phyloP scores from a whole-genome alignment of 2,888 invertebrate genomes.

The Yponomeuta sedellus region DNA sequence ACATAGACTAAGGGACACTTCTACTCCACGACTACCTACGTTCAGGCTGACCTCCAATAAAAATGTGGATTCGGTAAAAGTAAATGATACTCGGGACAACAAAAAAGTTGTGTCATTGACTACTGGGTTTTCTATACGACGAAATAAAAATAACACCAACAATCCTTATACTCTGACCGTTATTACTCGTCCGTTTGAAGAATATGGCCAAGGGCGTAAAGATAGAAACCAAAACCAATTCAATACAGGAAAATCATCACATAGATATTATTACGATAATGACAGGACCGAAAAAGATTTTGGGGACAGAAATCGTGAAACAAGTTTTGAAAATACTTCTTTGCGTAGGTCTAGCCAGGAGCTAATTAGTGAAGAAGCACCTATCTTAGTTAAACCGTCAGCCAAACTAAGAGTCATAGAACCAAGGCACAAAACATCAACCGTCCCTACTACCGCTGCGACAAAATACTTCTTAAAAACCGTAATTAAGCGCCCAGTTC shows the following conservation, averaged over 20 bases:
- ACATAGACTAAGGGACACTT: slow-evolving; percentile 51
- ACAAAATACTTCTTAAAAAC: slow-evolving; percentile 57
- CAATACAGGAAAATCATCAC: slow-evolving; percentile 31
- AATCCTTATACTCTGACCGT: slow-evolving; percentile 66
- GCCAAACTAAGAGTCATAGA: slow-evolving; percentile 25
- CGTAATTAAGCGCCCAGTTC: slow-evolving; percentile 49
- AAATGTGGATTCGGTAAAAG: slow-evolving; percentile 42
- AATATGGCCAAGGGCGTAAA: slow-evolving; percentile 26
- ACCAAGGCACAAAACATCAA: slow-evolving; percentile 31
- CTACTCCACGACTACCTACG: slow-evolving; percentile 50
- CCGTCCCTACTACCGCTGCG: slow-evolving; percentile 29
- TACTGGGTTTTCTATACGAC: slow-evolving; percentile 68
- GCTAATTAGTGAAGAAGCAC: slow-evolving; percentile 36
- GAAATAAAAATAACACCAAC: slow-evolving; percentile 55
- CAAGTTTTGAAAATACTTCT: slow-evolving; percentile 27
- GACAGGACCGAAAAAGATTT: slow-evolving; percentile 35
- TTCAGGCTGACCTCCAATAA: slow-evolving; percentile 48
- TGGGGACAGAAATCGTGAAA: slow-evolving; percentile 30
- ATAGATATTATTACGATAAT: slow-evolving; percentile 40
- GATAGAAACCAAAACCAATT: slow-evolving; percentile 20
- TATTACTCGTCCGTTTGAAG: slow-evolving; percentile 54
- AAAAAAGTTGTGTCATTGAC: slow-evolving; percentile 63
- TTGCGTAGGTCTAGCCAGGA: slow-evolving; percentile 34
- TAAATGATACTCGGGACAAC: slow-evolving; percentile 36
- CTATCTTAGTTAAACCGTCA: slow-evolving; percentile 36